Evolutionary conservation across 2,113 vertebrate species (phyloP).

Genomic region (Odobenus rosmarus): DNA sequence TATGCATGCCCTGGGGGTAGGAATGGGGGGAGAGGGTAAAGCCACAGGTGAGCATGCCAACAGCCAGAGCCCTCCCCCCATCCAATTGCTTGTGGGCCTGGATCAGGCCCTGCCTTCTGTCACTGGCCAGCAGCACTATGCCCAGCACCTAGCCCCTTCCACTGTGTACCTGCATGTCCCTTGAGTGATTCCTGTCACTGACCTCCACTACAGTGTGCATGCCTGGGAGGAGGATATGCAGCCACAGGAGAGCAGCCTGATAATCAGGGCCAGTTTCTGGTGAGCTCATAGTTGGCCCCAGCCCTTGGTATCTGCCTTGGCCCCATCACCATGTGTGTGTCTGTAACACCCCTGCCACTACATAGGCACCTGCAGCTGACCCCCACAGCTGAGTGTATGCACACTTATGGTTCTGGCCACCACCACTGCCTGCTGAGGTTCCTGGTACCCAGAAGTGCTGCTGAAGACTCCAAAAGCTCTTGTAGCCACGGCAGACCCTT

Average conservation of each 20-base stretch:
- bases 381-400: not conserved
- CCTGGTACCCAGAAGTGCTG: not conserved
- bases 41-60: not conserved
- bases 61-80: not conserved
- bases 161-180: not conserved
- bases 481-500: not conserved
- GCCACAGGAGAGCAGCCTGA: not conserved
- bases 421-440: not conserved
- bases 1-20: not conserved
- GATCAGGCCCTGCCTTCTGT: not conserved
- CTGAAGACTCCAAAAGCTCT: not conserved
- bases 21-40: not conserved
- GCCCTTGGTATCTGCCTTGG: not conserved
- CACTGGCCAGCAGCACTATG: not conserved
- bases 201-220: not conserved
- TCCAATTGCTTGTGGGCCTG: not conserved
- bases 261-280: not conserved
- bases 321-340: not conserved
- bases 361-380: not conserved
- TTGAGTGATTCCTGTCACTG: not conserved
- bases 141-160: not conserved
- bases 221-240: not conserved
- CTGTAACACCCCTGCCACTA: not conserved
- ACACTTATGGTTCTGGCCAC: not conserved
- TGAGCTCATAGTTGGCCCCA: not conserved